Conservation (phyloP, 2,888 invertebrate genomes). For the Atethmia centrago region DNA sequence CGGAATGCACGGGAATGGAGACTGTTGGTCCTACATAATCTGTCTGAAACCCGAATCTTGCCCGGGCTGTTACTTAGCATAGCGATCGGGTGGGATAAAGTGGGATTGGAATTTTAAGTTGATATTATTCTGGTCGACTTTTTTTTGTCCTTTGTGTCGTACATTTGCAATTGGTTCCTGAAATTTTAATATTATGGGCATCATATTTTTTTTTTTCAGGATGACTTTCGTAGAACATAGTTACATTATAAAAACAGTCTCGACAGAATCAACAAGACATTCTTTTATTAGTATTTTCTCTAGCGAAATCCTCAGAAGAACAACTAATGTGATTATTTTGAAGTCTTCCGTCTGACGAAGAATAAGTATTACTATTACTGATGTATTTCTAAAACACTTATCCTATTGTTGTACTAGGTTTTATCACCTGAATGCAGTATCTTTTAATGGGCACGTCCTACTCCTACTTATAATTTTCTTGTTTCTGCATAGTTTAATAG, state of each 20-base stretch:
- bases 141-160: background rate
- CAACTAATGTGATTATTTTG: background rate
- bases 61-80: conserved; percentile 22
- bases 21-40: conserved; percentile 40
- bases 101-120: conserved; percentile 27
- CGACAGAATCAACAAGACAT: background rate
- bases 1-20: background rate
- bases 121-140: background rate
- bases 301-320: background rate
- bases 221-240: background rate
- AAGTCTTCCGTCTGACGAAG: background rate
- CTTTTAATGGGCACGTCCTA: no score
- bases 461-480: no score
- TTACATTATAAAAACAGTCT: background rate
- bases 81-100: background rate
- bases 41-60: conserved; percentile 21
- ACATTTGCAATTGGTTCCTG: background rate
- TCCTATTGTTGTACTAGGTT: no score
- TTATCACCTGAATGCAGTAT: no score
- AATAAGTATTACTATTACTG: background rate
- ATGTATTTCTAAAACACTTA: no score
- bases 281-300: background rate
- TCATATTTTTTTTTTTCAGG: no score
- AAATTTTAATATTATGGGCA: background rate
- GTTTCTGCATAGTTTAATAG: no score